Evolutionary conservation across 2,888 invertebrate genomes (phyloP).

Genomic region (Orthosia gothica): DNA sequence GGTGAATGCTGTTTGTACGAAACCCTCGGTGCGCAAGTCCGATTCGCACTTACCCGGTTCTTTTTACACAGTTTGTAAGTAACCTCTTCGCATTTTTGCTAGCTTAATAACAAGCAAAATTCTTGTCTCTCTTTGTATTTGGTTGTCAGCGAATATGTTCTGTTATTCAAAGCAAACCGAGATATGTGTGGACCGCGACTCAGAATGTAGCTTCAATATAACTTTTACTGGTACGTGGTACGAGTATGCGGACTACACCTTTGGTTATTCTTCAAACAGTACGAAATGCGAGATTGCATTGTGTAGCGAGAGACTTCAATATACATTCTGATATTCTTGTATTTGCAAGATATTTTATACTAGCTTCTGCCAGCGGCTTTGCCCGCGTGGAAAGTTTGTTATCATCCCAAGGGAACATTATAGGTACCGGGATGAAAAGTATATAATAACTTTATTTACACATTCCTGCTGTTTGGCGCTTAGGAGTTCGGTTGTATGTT

Average conservation of each 20-base stretch:
- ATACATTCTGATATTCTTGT: conserved; percentile 17
- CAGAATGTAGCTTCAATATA: conserved; percentile 25
- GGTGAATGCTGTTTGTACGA: too few relatives aligned
- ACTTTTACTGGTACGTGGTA: not conserved
- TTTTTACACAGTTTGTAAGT: conserved; percentile 1
- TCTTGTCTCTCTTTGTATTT: conserved; percentile 4
- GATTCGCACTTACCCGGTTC: not conserved
- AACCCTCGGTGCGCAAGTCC: too few relatives aligned
- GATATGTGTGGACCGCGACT: conserved; percentile 15
- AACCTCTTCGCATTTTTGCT: conserved; percentile 15
- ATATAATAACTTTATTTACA: too few relatives aligned
- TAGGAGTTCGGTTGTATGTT: too few relatives aligned
- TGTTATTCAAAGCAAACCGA: conserved; percentile 11
- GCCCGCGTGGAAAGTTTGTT: too few relatives aligned
- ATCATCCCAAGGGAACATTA: too few relatives aligned
- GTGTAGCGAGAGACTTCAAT: conserved; percentile 22
- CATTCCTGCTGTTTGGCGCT: too few relatives aligned
- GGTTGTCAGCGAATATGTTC: conserved; percentile 15
- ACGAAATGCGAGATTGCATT: conserved; percentile 26
- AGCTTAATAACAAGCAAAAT: conserved; percentile 5
- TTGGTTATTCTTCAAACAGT: conserved; percentile 29
- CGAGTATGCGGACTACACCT: not conserved
- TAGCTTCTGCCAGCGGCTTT: too few relatives aligned
- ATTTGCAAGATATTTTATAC: conserved; percentile 14
- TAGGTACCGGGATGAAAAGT: too few relatives aligned